Conservation (phyloP, 1,140 invertebrate genomes). For the Leptinotarsa texana region DNA sequence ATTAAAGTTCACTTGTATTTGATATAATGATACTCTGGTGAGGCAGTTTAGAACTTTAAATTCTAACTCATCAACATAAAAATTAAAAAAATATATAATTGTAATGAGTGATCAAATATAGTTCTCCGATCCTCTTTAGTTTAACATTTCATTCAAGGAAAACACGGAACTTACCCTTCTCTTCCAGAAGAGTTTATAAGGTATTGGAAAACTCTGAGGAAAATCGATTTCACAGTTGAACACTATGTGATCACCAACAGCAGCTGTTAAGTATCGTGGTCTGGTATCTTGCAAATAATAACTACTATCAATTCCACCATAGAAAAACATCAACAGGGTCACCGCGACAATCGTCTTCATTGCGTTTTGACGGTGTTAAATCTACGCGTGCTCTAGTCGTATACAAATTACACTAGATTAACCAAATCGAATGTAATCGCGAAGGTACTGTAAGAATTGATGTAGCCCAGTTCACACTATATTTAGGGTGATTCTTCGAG, state of each 20-base stretch:
- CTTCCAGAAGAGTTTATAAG: conserved; percentile 89
- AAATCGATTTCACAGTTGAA: conserved; percentile 91
- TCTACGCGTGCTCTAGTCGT: conserved; percentile 13
- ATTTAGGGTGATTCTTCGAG: conserved; percentile 12
- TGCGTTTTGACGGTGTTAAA: neutral
- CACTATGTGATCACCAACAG: conserved; percentile 82
- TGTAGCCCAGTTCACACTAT: conserved; percentile 37
- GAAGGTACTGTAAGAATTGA: conserved; percentile 41
- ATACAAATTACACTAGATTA: conserved; percentile 25
- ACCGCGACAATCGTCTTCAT: neutral
- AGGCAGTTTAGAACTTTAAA: too few species aligned
- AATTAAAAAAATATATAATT: too few species aligned
- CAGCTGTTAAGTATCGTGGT: conserved; percentile 72
- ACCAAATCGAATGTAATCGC: conserved; percentile 44
- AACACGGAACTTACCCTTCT: conserved; percentile 74
- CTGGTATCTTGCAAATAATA: conserved; percentile 62
- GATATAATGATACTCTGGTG: too few species aligned
- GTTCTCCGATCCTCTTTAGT: too few species aligned
- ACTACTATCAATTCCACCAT: conserved; percentile 17
- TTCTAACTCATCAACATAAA: too few species aligned
- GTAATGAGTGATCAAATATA: too few species aligned
- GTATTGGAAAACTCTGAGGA: conserved; percentile 82
- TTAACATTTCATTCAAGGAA: neutral
- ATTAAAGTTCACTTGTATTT: too few species aligned
- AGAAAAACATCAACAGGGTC: conserved; percentile 22